Percentiles rank a stretch among this genome's conserved stretches.
Evolutionary conservation across 2,888 invertebrate species (phyloP).

Genomic region (Xiphydria camelus): DNA sequence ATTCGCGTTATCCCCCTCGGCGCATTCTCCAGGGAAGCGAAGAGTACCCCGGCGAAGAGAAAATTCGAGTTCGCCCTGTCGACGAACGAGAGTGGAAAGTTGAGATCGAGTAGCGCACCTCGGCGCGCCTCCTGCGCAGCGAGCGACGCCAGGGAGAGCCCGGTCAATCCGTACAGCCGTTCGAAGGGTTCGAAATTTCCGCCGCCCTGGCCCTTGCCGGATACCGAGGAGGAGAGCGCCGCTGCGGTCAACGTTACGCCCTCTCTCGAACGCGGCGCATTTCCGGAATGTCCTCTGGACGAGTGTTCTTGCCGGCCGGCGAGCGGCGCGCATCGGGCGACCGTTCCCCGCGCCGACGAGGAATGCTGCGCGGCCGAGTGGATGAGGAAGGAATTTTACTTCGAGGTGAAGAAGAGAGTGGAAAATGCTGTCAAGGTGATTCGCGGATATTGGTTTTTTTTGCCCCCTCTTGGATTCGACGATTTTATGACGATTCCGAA

Average conservation of each 20-base stretch:
- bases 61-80: conserved; percentile 19
- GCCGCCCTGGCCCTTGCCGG: conserved; percentile 23
- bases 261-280: conserved; percentile 28
- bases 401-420: conserved; percentile 37
- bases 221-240: conserved; percentile 19
- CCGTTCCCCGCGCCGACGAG: conserved; percentile 13
- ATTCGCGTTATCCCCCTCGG: too few species aligned
- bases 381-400: conserved; percentile 32
- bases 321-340: too few species aligned
- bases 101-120: too few species aligned
- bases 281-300: conserved; percentile 27
- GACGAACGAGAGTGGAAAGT: too few species aligned
- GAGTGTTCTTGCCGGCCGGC: conserved; percentile 31
- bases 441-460: not conserved
- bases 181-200: conserved; percentile 25
- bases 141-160: too few species aligned
- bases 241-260: conserved; percentile 17
- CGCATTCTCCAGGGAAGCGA: not conserved
- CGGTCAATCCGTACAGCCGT: conserved; percentile 43
- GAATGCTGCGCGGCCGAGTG: conserved; percentile 25
- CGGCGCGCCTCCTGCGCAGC: too few species aligned
- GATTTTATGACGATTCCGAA: not conserved
- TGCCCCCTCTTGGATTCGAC: not conserved
- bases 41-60: conserved; percentile 12
- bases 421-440: conserved; percentile 40